Conservation (phyloP, 2,797 vertebrate genomes). For the Danio albolineatus region DNA sequence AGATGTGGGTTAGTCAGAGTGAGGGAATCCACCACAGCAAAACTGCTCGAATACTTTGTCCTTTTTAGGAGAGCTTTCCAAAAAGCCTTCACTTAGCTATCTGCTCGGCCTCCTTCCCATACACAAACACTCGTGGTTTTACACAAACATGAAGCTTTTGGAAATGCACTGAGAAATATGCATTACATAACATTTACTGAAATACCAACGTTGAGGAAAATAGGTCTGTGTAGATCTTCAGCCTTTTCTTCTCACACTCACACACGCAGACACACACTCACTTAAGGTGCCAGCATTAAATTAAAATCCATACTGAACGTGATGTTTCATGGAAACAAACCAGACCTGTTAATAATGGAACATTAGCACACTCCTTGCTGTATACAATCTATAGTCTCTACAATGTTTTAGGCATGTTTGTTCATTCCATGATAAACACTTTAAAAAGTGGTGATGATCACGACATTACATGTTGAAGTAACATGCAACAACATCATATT, state of each 20-base stretch:
- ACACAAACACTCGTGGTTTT: slow-evolving; percentile 58
- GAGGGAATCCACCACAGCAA: slow-evolving; percentile 38
- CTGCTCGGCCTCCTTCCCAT: slow-evolving; percentile 9
- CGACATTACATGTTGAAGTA: background rate
- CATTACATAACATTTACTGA: slow-evolving; percentile 14
- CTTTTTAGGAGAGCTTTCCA: slow-evolving; percentile 79
- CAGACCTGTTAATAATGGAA: background rate
- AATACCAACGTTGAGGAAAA: slow-evolving; percentile 40
- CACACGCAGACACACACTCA: too few relatives aligned
- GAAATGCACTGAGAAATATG: slow-evolving; percentile 15
- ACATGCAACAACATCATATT: background rate
- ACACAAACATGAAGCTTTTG: slow-evolving; percentile 43
- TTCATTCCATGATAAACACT: background rate
- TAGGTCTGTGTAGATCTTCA: slow-evolving; percentile 18
- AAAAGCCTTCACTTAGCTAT: slow-evolving; percentile 54
- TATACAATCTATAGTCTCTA: background rate
- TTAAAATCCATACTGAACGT: slow-evolving; percentile 20
- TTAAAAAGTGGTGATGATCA: background rate
- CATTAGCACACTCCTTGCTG: background rate
- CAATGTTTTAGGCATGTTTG: too few relatives aligned
- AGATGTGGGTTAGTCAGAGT: slow-evolving; percentile 44
- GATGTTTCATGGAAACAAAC: slow-evolving; percentile 24
- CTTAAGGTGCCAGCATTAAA: slow-evolving; percentile 19
- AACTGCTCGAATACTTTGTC: slow-evolving; percentile 77
- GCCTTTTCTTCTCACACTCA: background rate